phyloP scores from a whole-genome alignment of 2,797 vertebrate genomes.

The Gila robusta region DNA sequence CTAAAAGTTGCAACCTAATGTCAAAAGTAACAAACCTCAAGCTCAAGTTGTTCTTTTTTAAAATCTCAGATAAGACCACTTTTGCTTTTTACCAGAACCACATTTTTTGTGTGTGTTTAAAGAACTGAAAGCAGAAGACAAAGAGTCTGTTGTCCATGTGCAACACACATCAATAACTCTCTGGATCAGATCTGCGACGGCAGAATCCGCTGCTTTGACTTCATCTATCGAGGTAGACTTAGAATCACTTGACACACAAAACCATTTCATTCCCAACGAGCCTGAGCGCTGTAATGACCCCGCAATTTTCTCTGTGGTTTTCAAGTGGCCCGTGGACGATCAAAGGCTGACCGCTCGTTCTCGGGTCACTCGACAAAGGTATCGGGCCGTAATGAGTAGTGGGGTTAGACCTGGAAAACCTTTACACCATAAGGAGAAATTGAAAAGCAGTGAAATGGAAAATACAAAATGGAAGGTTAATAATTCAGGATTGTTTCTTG shows the following conservation, averaged over 20 bases:
- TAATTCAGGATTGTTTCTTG: slow-evolving; percentile 7
- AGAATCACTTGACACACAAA: neutral
- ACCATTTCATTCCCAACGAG: neutral
- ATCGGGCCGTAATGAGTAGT: neutral
- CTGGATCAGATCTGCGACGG: neutral
- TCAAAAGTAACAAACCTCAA: neutral
- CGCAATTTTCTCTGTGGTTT: neutral
- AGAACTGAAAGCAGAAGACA: neutral
- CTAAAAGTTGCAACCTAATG: slow-evolving; percentile 1
- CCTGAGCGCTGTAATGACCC: neutral
- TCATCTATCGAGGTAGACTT: neutral
- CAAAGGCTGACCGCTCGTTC: neutral
- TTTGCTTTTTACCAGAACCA: neutral
- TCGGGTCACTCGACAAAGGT: slow-evolving; percentile 7
- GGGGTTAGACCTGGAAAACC: neutral
- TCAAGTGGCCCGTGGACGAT: neutral
- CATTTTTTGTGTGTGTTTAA: neutral
- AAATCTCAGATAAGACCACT: neutral
- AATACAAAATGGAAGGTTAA: slow-evolving; percentile 12
- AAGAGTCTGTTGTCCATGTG: neutral
- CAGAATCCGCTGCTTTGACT: neutral
- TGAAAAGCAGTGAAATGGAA: slow-evolving; percentile 19
- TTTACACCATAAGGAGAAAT: neutral
- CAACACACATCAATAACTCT: neutral
- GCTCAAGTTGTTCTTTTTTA: neutral